A percentile compares a stretch with the other conserved stretches of the same genome.
Conservation (phyloP, 2,797 vertebrate species). For the Psittacula derbiana region DNA sequence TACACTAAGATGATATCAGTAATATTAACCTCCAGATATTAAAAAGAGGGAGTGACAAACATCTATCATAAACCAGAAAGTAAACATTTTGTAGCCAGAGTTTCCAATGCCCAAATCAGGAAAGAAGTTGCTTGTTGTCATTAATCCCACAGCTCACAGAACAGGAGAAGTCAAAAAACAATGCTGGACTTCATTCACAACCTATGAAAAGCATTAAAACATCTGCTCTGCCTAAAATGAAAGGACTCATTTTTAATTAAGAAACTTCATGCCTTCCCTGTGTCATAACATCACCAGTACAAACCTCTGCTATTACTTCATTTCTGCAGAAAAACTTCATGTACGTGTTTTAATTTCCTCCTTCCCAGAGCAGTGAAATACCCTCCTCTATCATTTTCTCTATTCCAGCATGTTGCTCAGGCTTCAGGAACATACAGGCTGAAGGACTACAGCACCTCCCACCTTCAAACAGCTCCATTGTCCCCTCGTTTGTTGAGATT, state of each 20-base stretch:
- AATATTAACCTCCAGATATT: background rate
- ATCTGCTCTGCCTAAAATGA: background rate
- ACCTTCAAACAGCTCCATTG: background rate
- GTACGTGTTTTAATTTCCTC: background rate
- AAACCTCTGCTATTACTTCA: background rate
- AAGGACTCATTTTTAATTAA: background rate
- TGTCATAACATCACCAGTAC: background rate
- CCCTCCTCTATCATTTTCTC: background rate
- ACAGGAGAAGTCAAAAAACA: background rate
- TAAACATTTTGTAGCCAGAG: background rate
- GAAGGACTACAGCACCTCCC: background rate
- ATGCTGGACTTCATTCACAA: background rate
- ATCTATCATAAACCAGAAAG: background rate
- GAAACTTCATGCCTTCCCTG: fast-evolving
- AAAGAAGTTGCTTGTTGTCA: background rate
- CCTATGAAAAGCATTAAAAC: background rate
- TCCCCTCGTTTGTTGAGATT: background rate
- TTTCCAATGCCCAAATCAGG: background rate
- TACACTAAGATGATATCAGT: background rate
- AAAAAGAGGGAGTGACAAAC: background rate
- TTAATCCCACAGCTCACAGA: background rate
- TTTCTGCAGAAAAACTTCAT: background rate
- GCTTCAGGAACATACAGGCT: background rate
- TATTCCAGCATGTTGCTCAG: background rate
- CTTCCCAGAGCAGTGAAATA: background rate